phyloP scores from a whole-genome alignment of 2,797 vertebrate species.

The Amazona finschi region DNA sequence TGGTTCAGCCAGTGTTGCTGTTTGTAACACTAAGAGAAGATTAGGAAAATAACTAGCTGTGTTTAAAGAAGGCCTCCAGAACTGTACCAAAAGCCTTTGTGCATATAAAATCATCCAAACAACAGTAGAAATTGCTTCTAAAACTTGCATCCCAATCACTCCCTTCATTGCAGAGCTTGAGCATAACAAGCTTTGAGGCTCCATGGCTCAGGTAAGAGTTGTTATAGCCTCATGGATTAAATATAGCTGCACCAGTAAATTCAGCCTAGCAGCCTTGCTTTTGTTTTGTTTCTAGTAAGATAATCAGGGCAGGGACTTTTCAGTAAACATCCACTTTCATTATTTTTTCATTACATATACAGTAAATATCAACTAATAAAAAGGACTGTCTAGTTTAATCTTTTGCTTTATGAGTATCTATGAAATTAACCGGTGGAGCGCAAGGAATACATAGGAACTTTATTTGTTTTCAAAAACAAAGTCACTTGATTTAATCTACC shows the following conservation, averaged over 20 bases:
- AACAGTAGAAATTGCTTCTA: background rate
- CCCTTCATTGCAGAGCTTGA: background rate
- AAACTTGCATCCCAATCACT: background rate
- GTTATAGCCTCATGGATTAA: background rate
- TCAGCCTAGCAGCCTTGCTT: background rate
- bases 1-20: background rate
- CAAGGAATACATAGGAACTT: background rate
- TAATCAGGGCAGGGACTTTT: background rate
- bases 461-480: constrained; percentile 31
- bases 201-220: background rate
- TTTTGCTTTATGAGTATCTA: constrained; percentile 19
- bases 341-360: background rate
- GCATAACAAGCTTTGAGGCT: background rate
- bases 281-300: background rate
- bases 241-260: background rate
- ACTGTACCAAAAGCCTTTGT: background rate
- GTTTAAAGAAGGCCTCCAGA: background rate
- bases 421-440: constrained; percentile 22
- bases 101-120: background rate
- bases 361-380: constrained; percentile 22
- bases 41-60: background rate
- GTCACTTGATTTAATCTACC: background rate
- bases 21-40: background rate
- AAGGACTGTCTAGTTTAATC: constrained; percentile 21
- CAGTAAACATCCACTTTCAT: background rate